phyloP scores from a whole-genome alignment of 2,888 invertebrate species.

The Ophion ventricosus region DNA sequence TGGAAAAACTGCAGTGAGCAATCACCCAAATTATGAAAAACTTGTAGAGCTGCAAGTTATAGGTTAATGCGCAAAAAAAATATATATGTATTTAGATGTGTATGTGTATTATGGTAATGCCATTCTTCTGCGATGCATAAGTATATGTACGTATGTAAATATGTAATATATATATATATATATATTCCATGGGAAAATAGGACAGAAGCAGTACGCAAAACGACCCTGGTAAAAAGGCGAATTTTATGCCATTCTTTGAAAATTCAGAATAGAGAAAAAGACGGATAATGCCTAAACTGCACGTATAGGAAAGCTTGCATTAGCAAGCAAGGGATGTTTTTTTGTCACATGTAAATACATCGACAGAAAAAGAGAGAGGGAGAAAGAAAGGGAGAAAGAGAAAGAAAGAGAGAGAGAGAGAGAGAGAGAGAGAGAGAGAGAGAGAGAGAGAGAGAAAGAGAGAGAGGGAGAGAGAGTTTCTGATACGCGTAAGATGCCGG shows the following conservation, averaged over 20 bases:
- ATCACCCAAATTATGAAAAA: conserved; percentile 15
- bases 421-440: conserved; percentile 6
- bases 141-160: neutral
- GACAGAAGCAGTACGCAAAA: conserved; percentile 6
- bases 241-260: conserved; percentile 49
- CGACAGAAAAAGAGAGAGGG: neutral
- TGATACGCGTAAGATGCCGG: too few species aligned
- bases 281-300: conserved; percentile 38
- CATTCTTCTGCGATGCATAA: neutral
- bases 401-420: conserved; percentile 1
- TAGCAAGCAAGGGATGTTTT: conserved; percentile 42
- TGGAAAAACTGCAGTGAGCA: conserved; percentile 42
- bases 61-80: too few species aligned
- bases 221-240: conserved; percentile 32
- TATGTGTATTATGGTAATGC: too few species aligned
- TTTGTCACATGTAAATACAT: conserved; percentile 40
- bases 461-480: conserved; percentile 6
- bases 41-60: neutral
- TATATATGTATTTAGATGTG: too few species aligned
- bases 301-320: conserved; percentile 35
- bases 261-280: conserved; percentile 30
- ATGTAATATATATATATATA: neutral
- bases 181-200: neutral
- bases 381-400: conserved; percentile 10
- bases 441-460: conserved; percentile 6